A percentile compares a stretch with the other conserved stretches of the same genome.
These are phyloP conservation scores for Anthopleura xanthogrammica DNA, from an alignment of 92 coral and sea anemone species.

Conservation along the genomic window DNA sequence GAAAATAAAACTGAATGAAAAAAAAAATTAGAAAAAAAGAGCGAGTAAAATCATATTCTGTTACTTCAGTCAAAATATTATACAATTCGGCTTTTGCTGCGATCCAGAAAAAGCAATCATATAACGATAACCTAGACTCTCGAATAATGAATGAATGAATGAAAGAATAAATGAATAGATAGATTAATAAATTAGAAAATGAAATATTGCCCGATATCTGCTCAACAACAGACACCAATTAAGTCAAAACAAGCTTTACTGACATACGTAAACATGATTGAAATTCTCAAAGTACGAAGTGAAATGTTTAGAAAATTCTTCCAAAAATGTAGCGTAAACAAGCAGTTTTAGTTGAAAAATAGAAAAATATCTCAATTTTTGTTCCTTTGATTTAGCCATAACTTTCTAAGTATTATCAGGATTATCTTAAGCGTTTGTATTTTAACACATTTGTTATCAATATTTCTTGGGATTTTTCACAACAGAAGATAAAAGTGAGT, in stretches of 20 bases:
- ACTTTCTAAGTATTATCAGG: not conserved
- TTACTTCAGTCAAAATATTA: too few species aligned
- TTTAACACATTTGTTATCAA: constrained; percentile 5
- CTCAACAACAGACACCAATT: too few species aligned
- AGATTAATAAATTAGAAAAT: too few species aligned
- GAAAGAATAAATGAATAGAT: not conserved
- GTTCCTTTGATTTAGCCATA: not conserved
- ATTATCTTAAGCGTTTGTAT: not conserved
- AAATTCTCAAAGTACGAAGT: too few species aligned
- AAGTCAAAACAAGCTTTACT: too few species aligned
- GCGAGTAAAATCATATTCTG: not conserved
- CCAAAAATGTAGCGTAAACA: too few species aligned
- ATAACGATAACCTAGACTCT: not conserved
- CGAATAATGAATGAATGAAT: not conserved
- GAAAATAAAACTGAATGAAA: not conserved
- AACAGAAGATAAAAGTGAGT: not conserved
- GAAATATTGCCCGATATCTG: not conserved
- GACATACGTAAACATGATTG: too few species aligned
- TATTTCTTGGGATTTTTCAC: not conserved
- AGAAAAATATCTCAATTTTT: too few species aligned
- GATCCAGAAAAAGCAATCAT: too few species aligned
- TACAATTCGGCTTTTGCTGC: too few species aligned
- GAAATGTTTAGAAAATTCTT: too few species aligned
- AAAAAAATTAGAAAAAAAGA: not conserved
- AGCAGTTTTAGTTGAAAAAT: too few species aligned